A percentile compares a stretch with the other conserved stretches of the same genome.
Evolutionary conservation across 2,888 invertebrate genomes (phyloP).

Genomic region (Penaeus monodon): DNA sequence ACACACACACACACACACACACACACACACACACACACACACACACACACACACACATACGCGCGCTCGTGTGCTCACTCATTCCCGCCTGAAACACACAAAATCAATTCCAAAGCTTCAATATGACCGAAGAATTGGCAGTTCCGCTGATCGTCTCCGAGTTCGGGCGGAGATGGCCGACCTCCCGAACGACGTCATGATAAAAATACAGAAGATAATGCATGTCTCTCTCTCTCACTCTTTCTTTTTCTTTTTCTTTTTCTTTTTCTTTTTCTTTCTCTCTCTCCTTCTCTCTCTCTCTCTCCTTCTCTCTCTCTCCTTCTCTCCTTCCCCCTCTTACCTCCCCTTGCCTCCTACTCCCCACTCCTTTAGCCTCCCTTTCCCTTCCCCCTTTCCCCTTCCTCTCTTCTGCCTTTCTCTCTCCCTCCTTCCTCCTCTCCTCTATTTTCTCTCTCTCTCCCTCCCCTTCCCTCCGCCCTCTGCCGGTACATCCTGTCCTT

Average conservation of each 20-base stretch:
- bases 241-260: too few species aligned
- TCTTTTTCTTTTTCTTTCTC: neutral
- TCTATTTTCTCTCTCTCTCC: neutral
- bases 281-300: neutral
- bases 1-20: neutral
- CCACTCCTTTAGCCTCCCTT: neutral
- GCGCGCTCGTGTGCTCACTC: neutral
- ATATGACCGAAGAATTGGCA: too few species aligned
- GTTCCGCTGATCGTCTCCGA: too few species aligned
- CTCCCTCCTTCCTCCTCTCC: too few species aligned
- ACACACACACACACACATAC: neutral
- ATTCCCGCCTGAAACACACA: too few species aligned
- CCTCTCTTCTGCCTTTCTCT: too few species aligned
- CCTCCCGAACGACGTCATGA: too few species aligned
- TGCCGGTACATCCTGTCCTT: too few species aligned
- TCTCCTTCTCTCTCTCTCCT: neutral
- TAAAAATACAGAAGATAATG: too few species aligned
- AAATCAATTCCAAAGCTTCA: too few species aligned
- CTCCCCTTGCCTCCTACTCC: neutral
- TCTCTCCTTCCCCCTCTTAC: neutral
- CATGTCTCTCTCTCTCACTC: neutral
- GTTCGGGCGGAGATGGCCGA: too few species aligned
- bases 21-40: neutral
- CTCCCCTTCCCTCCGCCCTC: neutral
- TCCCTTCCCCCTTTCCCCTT: too few species aligned